Evolutionary conservation across 2,888 invertebrate genomes (phyloP).

Genomic region (Doris montereyensis): DNA sequence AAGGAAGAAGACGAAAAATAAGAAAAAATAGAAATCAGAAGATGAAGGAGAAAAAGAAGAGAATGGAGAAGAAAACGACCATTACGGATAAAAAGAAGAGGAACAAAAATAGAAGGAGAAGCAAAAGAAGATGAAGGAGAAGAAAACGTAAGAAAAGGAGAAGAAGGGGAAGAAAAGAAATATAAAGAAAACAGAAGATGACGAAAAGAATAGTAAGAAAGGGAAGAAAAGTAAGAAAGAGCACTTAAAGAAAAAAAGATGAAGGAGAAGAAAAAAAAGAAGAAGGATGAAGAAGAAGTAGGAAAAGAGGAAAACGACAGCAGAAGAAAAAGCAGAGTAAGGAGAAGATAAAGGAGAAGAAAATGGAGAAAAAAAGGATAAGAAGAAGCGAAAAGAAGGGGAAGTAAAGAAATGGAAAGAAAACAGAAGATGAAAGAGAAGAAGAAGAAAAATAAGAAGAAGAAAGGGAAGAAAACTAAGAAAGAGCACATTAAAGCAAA

Average conservation of each 20-base stretch:
- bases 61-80: too few relatives aligned
- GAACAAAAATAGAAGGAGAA: too few relatives aligned
- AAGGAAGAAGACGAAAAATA: too few relatives aligned
- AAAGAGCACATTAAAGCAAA: too few relatives aligned
- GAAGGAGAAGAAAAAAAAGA: neutral
- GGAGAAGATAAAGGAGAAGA: neutral
- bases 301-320: neutral
- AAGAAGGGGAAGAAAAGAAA: neutral
- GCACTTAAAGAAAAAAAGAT: slow-evolving; percentile 12
- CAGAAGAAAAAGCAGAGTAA: neutral
- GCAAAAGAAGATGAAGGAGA: too few relatives aligned
- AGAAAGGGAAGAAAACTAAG: too few relatives aligned
- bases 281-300: neutral
- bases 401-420: neutral
- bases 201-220: slow-evolving; percentile 7
- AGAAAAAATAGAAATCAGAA: too few relatives aligned
- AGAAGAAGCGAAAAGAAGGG: neutral
- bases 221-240: slow-evolving; percentile 34
- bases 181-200: neutral
- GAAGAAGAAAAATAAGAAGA: neutral
- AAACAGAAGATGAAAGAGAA: neutral
- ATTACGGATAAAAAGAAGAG: too few relatives aligned
- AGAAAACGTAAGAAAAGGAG: slow-evolving; percentile 22
- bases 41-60: too few relatives aligned
- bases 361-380: neutral